phyloP scores from a whole-genome alignment of 2,888 invertebrate genomes.

The Augiades crinisus region DNA sequence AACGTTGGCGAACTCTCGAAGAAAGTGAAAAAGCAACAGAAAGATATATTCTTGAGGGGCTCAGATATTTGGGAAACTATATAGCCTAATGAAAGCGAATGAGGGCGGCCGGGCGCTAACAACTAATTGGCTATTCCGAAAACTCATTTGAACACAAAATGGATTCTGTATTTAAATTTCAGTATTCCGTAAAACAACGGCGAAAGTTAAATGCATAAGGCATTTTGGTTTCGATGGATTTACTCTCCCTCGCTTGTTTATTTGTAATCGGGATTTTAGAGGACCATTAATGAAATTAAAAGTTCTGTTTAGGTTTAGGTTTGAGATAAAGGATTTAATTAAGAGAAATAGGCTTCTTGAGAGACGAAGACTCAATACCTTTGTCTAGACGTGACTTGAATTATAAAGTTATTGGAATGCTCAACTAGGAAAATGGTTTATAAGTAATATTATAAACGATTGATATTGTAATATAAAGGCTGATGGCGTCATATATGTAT shows the following conservation, averaged over 20 bases:
- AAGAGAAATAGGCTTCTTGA: conserved; percentile 35
- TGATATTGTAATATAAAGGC: no score
- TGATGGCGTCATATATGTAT: no score
- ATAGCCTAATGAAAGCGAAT: conserved; percentile 80
- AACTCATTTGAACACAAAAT: conserved; percentile 82
- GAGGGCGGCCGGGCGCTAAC: conserved; percentile 79
- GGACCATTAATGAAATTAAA: conserved; percentile 31
- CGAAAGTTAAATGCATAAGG: conserved; percentile 72
- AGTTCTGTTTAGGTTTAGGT: conserved; percentile 14
- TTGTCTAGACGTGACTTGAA: neutral
- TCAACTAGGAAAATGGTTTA: no score
- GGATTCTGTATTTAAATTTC: conserved; percentile 81
- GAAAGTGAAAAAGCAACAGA: conserved; percentile 72
- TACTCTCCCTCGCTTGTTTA: conserved; percentile 28
- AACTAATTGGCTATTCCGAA: conserved; percentile 81
- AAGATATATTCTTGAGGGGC: conserved; percentile 77
- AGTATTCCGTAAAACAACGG: conserved; percentile 76
- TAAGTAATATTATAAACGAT: no score
- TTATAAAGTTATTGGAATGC: neutral
- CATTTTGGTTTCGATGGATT: conserved; percentile 50
- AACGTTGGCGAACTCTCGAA: conserved; percentile 63
- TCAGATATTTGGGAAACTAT: conserved; percentile 79
- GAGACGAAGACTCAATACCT: neutral
- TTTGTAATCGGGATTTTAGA: conserved; percentile 25
- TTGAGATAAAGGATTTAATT: conserved; percentile 22